Percentiles rank a stretch among this genome's conserved stretches.
Conservation (phyloP, 2,797 vertebrate species). For the Mormyrops boulengeri region DNA sequence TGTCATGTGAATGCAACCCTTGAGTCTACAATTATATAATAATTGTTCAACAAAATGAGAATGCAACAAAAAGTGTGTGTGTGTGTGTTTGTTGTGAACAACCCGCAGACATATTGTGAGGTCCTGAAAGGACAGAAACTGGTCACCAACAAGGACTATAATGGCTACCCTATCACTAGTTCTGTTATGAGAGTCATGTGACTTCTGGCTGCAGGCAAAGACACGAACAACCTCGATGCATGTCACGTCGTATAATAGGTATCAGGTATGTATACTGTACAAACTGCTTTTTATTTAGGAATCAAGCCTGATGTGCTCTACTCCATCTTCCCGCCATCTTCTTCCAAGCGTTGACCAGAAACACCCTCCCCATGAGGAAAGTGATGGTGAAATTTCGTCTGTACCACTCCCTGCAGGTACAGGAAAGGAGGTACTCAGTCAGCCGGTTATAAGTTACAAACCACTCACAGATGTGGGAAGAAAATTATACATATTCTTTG, state of each 20-base stretch:
- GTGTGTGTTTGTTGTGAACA: not conserved
- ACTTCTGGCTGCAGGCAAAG: not conserved
- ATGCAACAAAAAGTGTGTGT: not conserved
- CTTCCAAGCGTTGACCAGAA: slow-evolving; percentile 63
- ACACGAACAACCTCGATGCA: not conserved
- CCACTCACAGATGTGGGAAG: not conserved
- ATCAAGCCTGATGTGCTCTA: slow-evolving; percentile 29
- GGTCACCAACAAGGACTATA: not conserved
- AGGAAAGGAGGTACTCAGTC: not conserved
- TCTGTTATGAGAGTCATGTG: not conserved
- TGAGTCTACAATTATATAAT: not conserved
- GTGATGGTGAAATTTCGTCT: slow-evolving; percentile 87
- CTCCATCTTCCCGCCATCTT: slow-evolving; percentile 47
- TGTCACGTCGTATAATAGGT: not conserved
- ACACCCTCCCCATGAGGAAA: slow-evolving; percentile 79
- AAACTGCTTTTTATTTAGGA: not conserved
- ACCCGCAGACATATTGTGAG: not conserved
- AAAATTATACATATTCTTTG: not conserved
- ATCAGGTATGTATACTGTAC: not conserved
- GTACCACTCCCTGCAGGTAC: slow-evolving; percentile 82
- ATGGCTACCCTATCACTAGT: not conserved
- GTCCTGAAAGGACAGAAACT: not conserved
- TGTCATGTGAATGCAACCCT: not conserved
- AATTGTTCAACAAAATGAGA: not conserved
- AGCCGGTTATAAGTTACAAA: not conserved